Percentiles rank a stretch among this genome's conserved stretches.
These are phyloP conservation scores for Oceanodroma tethys DNA, from an alignment of 2,113 vertebrate species.

Conservation along the genomic window DNA sequence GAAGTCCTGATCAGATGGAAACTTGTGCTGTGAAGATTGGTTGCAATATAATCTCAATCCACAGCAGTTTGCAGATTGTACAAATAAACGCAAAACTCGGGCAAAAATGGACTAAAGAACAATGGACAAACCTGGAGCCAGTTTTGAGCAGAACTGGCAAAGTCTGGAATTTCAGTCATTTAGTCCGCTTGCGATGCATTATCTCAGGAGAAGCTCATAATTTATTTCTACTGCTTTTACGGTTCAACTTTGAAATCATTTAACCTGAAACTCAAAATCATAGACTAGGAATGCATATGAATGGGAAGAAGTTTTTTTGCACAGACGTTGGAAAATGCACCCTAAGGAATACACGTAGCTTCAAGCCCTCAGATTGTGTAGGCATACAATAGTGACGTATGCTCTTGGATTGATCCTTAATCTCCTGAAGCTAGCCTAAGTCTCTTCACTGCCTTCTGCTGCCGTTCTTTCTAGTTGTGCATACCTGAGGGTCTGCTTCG, in stretches of 20 bases:
- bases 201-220: neutral
- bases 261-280: neutral
- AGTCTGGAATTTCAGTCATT: neutral
- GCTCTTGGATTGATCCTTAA: neutral
- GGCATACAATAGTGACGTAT: fast-evolving
- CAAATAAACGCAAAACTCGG: fast-evolving
- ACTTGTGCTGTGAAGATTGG: neutral
- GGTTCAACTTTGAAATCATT: neutral
- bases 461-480: too few relatives aligned
- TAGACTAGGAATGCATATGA: neutral
- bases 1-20: neutral
- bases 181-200: fast-evolving
- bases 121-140: too few relatives aligned
- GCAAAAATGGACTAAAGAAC: neutral
- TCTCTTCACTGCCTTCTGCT: neutral
- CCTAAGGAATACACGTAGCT: fast-evolving
- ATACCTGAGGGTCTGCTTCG: neutral
- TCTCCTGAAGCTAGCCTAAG: neutral
- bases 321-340: fast-evolving
- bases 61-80: too few relatives aligned
- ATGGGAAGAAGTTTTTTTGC: neutral
- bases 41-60: neutral
- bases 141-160: neutral
- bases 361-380: fast-evolving
- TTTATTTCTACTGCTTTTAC: neutral